phyloP scores from a whole-genome alignment of 2,888 invertebrate genomes.

The Sarcophaga carnaria region DNA sequence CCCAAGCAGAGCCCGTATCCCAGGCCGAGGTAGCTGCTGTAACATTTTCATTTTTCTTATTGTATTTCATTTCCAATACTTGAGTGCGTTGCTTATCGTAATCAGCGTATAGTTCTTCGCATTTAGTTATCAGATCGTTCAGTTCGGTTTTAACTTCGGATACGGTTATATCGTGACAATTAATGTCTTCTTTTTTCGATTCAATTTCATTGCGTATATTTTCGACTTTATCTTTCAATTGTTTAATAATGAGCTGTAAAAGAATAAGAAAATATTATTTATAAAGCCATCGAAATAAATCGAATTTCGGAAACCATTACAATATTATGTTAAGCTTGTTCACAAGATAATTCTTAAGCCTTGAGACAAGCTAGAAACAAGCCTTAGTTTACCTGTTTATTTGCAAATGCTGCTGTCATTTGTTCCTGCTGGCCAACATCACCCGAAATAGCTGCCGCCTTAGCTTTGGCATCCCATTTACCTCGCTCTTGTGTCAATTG shows the following conservation, averaged over 20 bases:
- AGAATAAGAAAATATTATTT: neutral
- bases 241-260: conserved; percentile 86
- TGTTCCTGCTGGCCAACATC: conserved; percentile 83
- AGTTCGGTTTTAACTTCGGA: conserved; percentile 88
- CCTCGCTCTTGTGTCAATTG: conserved; percentile 92
- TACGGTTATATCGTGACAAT: conserved; percentile 89
- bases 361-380: too few relatives aligned
- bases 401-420: conserved; percentile 85
- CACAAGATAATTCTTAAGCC: too few relatives aligned
- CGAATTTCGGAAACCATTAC: too few relatives aligned
- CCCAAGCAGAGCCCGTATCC: conserved; percentile 80
- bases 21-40: conserved; percentile 83
- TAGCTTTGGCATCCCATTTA: conserved; percentile 87
- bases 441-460: conserved; percentile 74
- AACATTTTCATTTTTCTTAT: conserved; percentile 81
- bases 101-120: conserved; percentile 85
- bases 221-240: conserved; percentile 87
- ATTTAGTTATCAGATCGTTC: conserved; percentile 86
- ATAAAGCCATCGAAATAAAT: too few relatives aligned
- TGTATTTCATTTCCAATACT: conserved; percentile 84
- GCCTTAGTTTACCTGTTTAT: conserved; percentile 82
- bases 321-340: too few relatives aligned
- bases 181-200: conserved; percentile 90
- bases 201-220: conserved; percentile 91
- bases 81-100: conserved; percentile 87